phyloP scores from a whole-genome alignment of 2,888 invertebrate species.

The Anarsia innoxiella region DNA sequence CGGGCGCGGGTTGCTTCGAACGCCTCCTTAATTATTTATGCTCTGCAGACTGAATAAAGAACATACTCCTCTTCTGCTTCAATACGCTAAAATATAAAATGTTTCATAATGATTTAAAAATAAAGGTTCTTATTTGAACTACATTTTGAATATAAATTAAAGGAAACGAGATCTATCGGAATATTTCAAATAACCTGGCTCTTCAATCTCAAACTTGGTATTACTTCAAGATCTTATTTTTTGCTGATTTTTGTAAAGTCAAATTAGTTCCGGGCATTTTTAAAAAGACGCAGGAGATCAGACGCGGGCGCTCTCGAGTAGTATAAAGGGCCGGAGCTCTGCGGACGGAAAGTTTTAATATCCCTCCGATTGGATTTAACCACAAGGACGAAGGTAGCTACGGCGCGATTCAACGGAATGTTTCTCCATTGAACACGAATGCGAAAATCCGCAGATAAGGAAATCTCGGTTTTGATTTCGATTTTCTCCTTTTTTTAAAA shows the following conservation, averaged over 20 bases:
- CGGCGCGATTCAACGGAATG: constrained; percentile 46
- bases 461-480: too few species aligned
- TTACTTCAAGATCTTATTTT: constrained; percentile 16
- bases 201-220: constrained; percentile 7
- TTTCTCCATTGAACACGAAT: constrained; percentile 55
- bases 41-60: constrained; percentile 59
- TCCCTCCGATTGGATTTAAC: constrained; percentile 69
- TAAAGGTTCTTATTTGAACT: neutral
- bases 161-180: constrained; percentile 8
- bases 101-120: neutral
- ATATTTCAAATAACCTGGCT: constrained; percentile 6
- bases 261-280: constrained; percentile 42
- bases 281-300: constrained; percentile 40
- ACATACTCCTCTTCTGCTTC: constrained; percentile 45
- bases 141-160: too few species aligned
- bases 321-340: constrained; percentile 50
- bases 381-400: constrained; percentile 47
- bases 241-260: constrained; percentile 28
- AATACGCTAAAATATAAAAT: constrained; percentile 36
- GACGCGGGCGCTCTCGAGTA: constrained; percentile 33
- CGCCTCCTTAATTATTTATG: constrained; percentile 63
- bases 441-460: constrained; percentile 53
- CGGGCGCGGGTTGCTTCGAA: constrained; percentile 45
- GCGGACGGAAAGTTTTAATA: constrained; percentile 70
- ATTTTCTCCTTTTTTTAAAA: too few species aligned